Evolutionary conservation across 2,797 vertebrate genomes (phyloP), one percentile per base, ranked within the genome.

Genomic region (Argya squamiceps): DNA sequence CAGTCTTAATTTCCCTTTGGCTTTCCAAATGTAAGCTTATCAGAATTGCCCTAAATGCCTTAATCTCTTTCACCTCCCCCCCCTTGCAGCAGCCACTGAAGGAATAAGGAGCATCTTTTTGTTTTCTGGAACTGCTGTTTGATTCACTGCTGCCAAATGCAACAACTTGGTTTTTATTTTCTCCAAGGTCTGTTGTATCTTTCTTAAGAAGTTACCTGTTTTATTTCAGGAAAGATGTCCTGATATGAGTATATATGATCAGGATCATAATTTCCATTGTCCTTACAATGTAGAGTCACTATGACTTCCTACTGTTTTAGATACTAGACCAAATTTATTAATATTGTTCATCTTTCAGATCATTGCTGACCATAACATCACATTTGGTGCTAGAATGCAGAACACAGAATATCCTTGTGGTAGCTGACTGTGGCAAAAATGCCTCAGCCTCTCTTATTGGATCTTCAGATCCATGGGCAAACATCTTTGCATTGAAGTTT

Each of bases 21-120:
- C 39, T 96, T 92, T 93, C 79, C 58, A 76, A 85, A 69, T 58
- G 36, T 77, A 88, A 68, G 87, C 46, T 92, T 89, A 74, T 36
- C 58, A 41, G 50, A 83, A 47, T 60, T 30, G 18, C 74, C 89
- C 23, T 93, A 59, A 91, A 91, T 88, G 76, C 43, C 12, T 36
- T 92, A 50, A 85, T 89, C 56, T 85, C 37, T 92, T 78, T 36
- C 2, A 3, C 21, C 20, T 20, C 0, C 19, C 7, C 19, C 7
- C 3, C 5, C 37, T 56, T 71, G 20, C 46, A 69, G 32, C 37
- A 53, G 20, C 36, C 9, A 30, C 19, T 83, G 24, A n/a, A 53
- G 62, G 34, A 79, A 32, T 58, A 73, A 76, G 68, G 30, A 88
- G 10, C 14, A 58, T 34, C 53, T 68, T 70, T 62, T 34, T 50